Evolutionary conservation across 2,888 invertebrate genomes (phyloP).

Genomic region (Ectemnius lituratus): DNA sequence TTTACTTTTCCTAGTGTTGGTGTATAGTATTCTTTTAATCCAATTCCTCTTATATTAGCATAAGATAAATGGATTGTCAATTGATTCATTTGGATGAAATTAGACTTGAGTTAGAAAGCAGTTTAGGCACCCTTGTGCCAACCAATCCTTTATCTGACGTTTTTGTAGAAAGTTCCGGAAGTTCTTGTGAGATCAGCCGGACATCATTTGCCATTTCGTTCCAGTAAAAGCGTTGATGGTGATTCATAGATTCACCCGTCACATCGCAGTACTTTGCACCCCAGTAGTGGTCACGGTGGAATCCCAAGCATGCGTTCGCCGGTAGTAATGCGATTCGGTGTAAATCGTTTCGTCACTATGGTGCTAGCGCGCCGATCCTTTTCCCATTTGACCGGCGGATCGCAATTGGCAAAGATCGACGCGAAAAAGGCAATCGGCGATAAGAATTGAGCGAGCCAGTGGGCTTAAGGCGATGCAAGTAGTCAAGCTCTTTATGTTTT

Average conservation of each 20-base stretch:
- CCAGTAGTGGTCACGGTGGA: slow-evolving; percentile 26
- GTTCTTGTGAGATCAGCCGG: neutral
- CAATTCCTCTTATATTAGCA: too few species aligned
- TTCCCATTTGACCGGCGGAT: slow-evolving; percentile 48
- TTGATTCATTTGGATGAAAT: too few species aligned
- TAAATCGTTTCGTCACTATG: slow-evolving; percentile 52
- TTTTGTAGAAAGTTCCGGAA: neutral
- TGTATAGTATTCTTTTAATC: too few species aligned
- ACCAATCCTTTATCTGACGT: too few species aligned
- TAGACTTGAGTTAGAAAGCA: too few species aligned
- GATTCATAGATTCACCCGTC: neutral
- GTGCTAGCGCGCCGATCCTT: slow-evolving; percentile 40
- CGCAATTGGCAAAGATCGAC: slow-evolving; percentile 7
- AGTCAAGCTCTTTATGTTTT: neutral
- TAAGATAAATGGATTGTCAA: too few species aligned
- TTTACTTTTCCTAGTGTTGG: neutral
- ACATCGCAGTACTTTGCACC: slow-evolving; percentile 21
- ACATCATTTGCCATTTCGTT: neutral
- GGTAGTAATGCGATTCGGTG: slow-evolving; percentile 29
- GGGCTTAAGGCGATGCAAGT: too few species aligned
- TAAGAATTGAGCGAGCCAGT: slow-evolving; percentile 1
- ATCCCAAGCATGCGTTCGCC: slow-evolving; percentile 36
- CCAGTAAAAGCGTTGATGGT: slow-evolving; percentile 12
- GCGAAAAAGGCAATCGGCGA: slow-evolving; percentile 1
- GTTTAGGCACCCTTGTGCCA: too few species aligned